Evolutionary conservation across 2,888 invertebrate species (phyloP), one percentile per base, ranked within the genome.

Genomic region (Dryobota labecula): DNA sequence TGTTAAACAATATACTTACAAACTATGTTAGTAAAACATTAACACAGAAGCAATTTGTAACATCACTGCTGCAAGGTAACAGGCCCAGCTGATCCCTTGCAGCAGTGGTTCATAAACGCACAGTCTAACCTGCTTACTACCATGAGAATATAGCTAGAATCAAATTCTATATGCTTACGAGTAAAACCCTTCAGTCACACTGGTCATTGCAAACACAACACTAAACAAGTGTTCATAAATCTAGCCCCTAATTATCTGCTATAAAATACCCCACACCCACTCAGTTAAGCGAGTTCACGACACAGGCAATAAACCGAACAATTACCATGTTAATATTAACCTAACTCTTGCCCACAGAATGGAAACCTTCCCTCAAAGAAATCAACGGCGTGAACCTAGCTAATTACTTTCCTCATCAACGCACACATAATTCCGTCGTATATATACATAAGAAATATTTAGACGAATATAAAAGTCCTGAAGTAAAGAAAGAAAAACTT

Each of bases 361-460:
- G 83, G 81, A 83, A 76, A 49, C 67, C 65, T 8, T 60, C 83
- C 71, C 73, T 82, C 67, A 84, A 85, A 71, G 89, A 88, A 84
- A 81, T 90, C 75, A 89, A 89, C 78, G 93, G 91, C 58, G 88
- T 94, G 54, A 90, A 92, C 85, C 89, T 94, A 73, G 88, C 87
- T 75, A 90, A 94, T 86, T 94, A 94, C 82, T 86, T 90, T 67
- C 91, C 92, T 30, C 87, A 91, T 61, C 86, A 89, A 76, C 89
- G 89, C 33, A 92, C 92, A 43, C 89, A 84, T 64, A 94, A 94
- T 81, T 92, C 94, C 2, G 88, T 93, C 41, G 89, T 93, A 51
- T 95, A 90, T 70, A 87, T 93, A 36, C 95, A 95, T 70, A 95
- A 94, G 86, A 94, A 90, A 78, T 91, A 88, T 75, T 79, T 91